phyloP scores from a whole-genome alignment of 2,888 invertebrate species.

The Tipula unca region DNA sequence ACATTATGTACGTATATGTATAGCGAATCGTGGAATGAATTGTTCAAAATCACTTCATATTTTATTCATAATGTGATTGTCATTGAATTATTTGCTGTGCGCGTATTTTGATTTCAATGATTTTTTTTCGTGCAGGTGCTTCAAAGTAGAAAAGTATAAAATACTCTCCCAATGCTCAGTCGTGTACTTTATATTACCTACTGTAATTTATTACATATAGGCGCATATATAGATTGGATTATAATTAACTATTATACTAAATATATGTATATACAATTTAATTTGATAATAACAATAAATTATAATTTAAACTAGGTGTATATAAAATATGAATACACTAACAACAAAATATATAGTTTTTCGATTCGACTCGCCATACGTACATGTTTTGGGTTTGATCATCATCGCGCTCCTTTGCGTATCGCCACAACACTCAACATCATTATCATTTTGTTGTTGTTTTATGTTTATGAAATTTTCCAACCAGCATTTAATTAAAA shows the following conservation, averaged over 20 bases:
- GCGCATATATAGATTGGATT: neutral
- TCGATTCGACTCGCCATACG: neutral
- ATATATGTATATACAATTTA: neutral
- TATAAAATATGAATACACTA: neutral
- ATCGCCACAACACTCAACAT: neutral
- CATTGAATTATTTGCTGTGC: neutral
- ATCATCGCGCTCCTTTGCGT: neutral
- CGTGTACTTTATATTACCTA: too few species aligned
- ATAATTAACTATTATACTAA: neutral
- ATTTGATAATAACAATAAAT: neutral
- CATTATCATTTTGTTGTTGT: neutral
- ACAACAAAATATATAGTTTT: neutral
- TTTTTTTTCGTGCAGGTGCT: neutral
- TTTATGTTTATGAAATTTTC: neutral
- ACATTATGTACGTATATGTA: too few species aligned
- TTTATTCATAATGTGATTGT: neutral
- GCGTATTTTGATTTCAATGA: neutral
- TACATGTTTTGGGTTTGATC: neutral
- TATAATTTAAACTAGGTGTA: neutral
- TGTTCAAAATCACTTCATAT: neutral
- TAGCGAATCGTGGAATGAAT: neutral
- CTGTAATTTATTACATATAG: neutral
- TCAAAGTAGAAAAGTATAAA: too few species aligned
- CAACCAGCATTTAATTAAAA: conserved; percentile 8
- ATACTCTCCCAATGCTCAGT: too few species aligned